Conservation (phyloP, 2,113 vertebrate species). For the Urocolius indicus region DNA sequence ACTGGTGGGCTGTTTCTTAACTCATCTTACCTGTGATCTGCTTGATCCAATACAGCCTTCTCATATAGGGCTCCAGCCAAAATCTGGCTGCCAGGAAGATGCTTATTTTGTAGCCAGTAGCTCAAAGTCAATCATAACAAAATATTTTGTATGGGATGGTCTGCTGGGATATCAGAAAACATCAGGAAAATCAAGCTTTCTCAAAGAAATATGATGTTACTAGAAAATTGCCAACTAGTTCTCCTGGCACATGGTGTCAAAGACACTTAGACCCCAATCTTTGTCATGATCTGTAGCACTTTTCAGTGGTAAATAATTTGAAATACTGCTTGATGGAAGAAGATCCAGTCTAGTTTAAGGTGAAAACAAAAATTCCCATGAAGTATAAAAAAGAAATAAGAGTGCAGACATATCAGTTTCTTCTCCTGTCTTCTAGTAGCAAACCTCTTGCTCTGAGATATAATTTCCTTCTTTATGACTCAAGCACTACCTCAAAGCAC, state of each 20-base stretch:
- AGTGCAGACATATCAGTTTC: not conserved
- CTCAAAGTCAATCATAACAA: not conserved
- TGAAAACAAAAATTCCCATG: not conserved
- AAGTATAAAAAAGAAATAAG: not conserved
- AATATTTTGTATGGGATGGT: not conserved
- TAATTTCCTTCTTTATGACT: not conserved
- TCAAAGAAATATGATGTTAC: not conserved
- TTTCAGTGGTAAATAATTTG: not conserved
- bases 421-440: not conserved
- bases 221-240: not conserved
- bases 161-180: not conserved
- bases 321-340: not conserved
- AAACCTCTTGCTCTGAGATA: not conserved
- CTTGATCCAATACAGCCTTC: not conserved
- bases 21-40: not conserved
- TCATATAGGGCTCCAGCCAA: not conserved
- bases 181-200: not conserved
- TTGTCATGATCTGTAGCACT: not conserved
- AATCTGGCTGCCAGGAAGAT: not conserved
- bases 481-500: not conserved
- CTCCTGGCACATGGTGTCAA: rapidly evolving
- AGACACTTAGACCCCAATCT: not conserved
- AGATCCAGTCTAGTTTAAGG: not conserved
- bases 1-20: not conserved
- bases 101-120: not conserved